Evolutionary conservation across 2,888 invertebrate genomes (phyloP).

Genomic region (Drosophila incognita): DNA sequence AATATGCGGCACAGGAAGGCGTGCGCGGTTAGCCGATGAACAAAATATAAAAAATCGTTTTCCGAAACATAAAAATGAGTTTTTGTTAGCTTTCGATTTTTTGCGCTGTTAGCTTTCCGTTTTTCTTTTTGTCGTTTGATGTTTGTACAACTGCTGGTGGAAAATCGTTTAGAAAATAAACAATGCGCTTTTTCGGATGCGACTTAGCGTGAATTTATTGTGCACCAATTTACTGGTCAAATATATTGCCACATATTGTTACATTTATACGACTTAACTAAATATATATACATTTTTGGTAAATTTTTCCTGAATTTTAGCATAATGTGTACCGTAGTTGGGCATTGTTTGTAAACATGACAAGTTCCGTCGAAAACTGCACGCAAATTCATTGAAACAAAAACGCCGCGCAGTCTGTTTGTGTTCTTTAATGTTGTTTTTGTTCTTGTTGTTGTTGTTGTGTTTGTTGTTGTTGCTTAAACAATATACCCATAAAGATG

Average conservation of each 20-base stretch:
- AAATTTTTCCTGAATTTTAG: conserved; percentile 51
- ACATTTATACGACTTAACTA: conserved; percentile 27
- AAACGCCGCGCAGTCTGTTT: conserved; percentile 73
- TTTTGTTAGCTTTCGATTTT: conserved; percentile 48
- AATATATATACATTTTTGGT: conserved; percentile 31
- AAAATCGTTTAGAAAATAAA: conserved; percentile 69
- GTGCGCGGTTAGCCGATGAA: conserved; percentile 22
- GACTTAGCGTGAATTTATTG: conserved; percentile 56
- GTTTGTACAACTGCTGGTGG: conserved; percentile 61
- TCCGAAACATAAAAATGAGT: conserved; percentile 60
- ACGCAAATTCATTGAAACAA: conserved; percentile 62
- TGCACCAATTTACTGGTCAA: conserved; percentile 57
- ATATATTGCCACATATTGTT: conserved; percentile 57
- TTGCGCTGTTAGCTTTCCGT: conserved; percentile 40
- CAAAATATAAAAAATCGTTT: conserved; percentile 57
- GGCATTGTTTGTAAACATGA: conserved; percentile 75
- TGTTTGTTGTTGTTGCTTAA: conserved; percentile 60
- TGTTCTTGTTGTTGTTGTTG: conserved; percentile 45
- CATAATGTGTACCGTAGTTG: conserved; percentile 48
- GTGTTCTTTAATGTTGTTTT: conserved; percentile 56
- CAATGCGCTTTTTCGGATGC: conserved; percentile 60
- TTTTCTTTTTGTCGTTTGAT: conserved; percentile 75
- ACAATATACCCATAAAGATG: conserved; percentile 76
- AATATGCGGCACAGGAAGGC: conserved; percentile 49
- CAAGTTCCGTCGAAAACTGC: conserved; percentile 71